Conservation (phyloP, 2,888 invertebrate species). For the Augochlorella aurata region DNA sequence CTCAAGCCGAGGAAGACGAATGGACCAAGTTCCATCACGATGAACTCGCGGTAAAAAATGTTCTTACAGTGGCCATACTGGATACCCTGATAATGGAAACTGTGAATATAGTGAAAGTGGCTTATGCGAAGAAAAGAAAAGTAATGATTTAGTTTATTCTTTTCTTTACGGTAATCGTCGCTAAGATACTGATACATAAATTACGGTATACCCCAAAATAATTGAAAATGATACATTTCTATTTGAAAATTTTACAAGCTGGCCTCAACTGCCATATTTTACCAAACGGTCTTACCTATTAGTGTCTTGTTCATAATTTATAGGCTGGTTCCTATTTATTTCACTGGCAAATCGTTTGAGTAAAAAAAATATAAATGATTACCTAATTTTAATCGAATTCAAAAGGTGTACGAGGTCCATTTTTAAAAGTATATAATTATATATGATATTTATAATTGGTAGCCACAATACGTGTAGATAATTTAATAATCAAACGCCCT, state of each 20-base stretch:
- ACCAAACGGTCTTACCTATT: slow-evolving; percentile 32
- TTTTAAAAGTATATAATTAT: slow-evolving; percentile 29
- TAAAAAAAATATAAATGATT: slow-evolving; percentile 24
- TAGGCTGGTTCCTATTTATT: slow-evolving; percentile 75
- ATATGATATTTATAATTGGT: slow-evolving; percentile 37
- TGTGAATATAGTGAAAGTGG: slow-evolving; percentile 76
- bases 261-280: slow-evolving; percentile 46
- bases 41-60: slow-evolving; percentile 87
- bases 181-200: slow-evolving; percentile 15
- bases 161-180: slow-evolving; percentile 2
- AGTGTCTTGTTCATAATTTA: slow-evolving; percentile 22
- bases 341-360: slow-evolving; percentile 47
- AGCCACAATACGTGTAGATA: slow-evolving; percentile 24
- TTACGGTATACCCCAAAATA: slow-evolving; percentile 5
- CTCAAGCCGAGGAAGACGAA: slow-evolving; percentile 87
- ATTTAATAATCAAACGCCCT: slow-evolving; percentile 61
- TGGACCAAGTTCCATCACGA: slow-evolving; percentile 90
- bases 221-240: slow-evolving; percentile 16
- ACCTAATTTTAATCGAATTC: slow-evolving; percentile 24
- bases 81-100: slow-evolving; percentile 78
- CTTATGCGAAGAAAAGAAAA: slow-evolving; percentile 76
- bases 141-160: slow-evolving; percentile 58
- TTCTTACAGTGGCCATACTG: slow-evolving; percentile 82
- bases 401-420: slow-evolving; percentile 25
- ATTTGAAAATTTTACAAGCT: slow-evolving; percentile 35